Percentiles rank a stretch among this genome's conserved stretches.
phyloP scores from a whole-genome alignment of 37 sponge, comb jelly and placozoan species.

The Bolinopsis microptera region DNA sequence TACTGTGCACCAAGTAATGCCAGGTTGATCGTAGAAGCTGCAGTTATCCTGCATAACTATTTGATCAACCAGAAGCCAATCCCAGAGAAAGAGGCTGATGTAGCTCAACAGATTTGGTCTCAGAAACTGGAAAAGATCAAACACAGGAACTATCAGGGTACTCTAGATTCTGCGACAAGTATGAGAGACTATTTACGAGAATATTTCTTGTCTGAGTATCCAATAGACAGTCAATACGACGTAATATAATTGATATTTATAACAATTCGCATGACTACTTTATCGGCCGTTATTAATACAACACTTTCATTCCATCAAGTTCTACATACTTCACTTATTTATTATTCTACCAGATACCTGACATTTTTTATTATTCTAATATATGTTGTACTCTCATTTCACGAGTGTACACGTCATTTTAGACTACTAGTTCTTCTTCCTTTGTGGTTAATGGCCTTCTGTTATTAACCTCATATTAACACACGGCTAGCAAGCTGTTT shows the following conservation, averaged over 20 bases:
- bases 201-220: background rate
- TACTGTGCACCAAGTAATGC: background rate
- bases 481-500: too few relatives aligned
- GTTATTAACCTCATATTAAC: too few relatives aligned
- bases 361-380: too few relatives aligned
- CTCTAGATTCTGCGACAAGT: background rate
- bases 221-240: background rate
- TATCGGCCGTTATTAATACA: too few relatives aligned
- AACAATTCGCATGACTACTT: too few relatives aligned
- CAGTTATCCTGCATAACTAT: constrained; percentile 29
- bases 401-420: too few relatives aligned
- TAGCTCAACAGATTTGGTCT: background rate
- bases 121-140: background rate
- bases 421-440: too few relatives aligned
- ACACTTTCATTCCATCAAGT: too few relatives aligned
- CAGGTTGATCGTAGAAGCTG: background rate
- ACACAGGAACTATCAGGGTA: background rate
- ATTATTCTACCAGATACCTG: too few relatives aligned
- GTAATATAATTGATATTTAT: background rate
- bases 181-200: constrained; percentile 15
- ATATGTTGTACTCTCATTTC: too few relatives aligned
- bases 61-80: background rate
- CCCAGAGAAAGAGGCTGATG: background rate
- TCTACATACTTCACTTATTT: too few relatives aligned
- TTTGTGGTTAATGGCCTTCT: too few relatives aligned